phyloP scores from a whole-genome alignment of 1,140 invertebrate genomes.

The Bemisia tabaci region DNA sequence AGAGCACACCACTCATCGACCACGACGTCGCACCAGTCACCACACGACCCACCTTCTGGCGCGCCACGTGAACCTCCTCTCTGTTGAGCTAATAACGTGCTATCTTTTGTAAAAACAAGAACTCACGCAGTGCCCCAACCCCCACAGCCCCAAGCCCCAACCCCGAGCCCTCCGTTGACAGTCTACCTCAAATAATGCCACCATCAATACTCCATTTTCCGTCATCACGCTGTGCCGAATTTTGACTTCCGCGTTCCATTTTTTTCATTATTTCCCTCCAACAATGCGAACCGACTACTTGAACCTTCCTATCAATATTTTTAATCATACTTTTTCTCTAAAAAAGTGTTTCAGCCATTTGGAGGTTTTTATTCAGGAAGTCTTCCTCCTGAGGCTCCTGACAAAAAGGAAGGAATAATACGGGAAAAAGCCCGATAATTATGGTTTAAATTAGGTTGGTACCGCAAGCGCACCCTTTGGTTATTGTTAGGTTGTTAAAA shows the following conservation, averaged over 20 bases:
- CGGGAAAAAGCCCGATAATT: no score
- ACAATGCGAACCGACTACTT: background rate
- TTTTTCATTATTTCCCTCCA: background rate
- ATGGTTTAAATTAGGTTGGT: background rate
- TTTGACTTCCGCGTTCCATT: background rate
- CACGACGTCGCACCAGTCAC: no score
- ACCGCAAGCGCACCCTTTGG: background rate
- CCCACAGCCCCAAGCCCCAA: no score
- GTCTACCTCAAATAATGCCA: background rate
- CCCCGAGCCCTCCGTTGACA: background rate
- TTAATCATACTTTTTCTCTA: background rate
- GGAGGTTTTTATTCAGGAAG: background rate
- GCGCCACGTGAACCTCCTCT: no score
- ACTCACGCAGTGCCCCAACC: background rate
- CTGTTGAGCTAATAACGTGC: background rate
- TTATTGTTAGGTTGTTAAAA: background rate
- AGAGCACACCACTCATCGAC: no score
- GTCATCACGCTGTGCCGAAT: background rate
- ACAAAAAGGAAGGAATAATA: background rate
- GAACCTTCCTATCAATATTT: background rate
- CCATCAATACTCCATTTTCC: background rate
- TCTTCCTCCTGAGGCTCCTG: no score
- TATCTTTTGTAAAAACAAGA: background rate
- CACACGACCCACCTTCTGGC: no score
- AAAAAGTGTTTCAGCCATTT: background rate